phyloP scores from a whole-genome alignment of 2,113 vertebrate genomes.

The Cyanoderma ruficeps region DNA sequence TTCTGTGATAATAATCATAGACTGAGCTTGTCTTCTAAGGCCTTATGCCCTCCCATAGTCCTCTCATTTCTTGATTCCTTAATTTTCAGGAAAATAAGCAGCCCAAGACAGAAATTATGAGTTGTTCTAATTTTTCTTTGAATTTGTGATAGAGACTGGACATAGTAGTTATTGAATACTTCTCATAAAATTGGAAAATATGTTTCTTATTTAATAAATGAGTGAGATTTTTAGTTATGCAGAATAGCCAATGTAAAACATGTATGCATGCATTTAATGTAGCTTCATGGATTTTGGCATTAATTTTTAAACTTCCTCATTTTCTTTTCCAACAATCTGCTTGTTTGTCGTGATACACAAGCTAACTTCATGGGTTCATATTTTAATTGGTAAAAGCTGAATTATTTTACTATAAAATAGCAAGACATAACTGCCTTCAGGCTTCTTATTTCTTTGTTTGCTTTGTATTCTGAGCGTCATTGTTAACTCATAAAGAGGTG shows the following conservation, averaged over 20 bases:
- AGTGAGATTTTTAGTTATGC: background rate
- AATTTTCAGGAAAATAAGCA: background rate
- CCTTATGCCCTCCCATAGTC: background rate
- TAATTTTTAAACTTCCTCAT: background rate
- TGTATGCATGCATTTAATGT: background rate
- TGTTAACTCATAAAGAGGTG: background rate
- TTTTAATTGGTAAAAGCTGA: background rate
- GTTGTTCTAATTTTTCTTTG: background rate
- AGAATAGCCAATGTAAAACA: background rate
- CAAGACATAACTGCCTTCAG: background rate
- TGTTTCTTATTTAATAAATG: background rate
- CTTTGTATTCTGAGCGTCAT: background rate
- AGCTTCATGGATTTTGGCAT: background rate
- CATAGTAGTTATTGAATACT: background rate
- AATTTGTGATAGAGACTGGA: background rate
- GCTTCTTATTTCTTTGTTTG: background rate
- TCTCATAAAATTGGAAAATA: background rate
- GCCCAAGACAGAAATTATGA: background rate
- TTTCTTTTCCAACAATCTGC: background rate
- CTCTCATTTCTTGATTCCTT: background rate
- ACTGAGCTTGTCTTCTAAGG: background rate
- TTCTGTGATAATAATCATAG: background rate
- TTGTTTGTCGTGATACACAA: background rate
- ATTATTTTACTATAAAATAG: background rate
- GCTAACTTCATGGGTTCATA: background rate